A percentile compares a stretch with the other conserved stretches of the same genome.
Evolutionary conservation across 2,113 vertebrate species (phyloP).

Genomic region (Ailuropoda melanoleuca): DNA sequence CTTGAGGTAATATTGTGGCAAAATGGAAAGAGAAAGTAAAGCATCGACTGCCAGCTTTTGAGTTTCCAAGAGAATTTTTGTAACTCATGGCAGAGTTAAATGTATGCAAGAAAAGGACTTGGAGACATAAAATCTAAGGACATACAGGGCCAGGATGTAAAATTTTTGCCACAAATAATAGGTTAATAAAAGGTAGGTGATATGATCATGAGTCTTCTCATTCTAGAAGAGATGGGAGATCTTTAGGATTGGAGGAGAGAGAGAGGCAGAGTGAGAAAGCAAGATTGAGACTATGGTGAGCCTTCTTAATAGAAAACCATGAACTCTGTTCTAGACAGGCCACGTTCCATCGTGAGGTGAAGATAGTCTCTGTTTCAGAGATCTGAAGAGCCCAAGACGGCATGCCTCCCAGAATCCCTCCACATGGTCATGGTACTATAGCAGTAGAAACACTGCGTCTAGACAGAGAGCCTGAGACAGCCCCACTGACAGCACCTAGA

Average conservation of each 20-base stretch:
- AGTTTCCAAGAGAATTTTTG: not conserved
- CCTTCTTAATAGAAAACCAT: not conserved
- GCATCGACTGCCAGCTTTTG: not conserved
- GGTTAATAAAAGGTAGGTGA: not conserved
- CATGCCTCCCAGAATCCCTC: too few relatives aligned
- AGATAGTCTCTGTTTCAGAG: not conserved
- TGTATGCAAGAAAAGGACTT: not conserved
- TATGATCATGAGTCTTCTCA: not conserved
- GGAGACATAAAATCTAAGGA: not conserved
- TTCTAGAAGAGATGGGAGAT: not conserved
- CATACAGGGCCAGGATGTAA: not conserved
- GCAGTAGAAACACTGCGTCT: not conserved
- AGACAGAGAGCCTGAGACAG: not conserved
- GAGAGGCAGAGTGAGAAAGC: not conserved
- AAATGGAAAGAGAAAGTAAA: not conserved
- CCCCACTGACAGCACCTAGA: accelerated
- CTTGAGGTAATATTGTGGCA: not conserved
- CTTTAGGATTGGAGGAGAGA: not conserved
- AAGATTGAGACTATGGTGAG: not conserved
- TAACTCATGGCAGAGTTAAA: not conserved
- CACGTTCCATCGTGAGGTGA: not conserved
- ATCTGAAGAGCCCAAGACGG: not conserved
- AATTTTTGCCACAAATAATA: not conserved
- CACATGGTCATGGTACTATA: not conserved
- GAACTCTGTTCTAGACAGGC: not conserved